Base-by-base conservation (phyloP, 2,888 invertebrate species). In the Lepetodrilus schrolli region DNA sequence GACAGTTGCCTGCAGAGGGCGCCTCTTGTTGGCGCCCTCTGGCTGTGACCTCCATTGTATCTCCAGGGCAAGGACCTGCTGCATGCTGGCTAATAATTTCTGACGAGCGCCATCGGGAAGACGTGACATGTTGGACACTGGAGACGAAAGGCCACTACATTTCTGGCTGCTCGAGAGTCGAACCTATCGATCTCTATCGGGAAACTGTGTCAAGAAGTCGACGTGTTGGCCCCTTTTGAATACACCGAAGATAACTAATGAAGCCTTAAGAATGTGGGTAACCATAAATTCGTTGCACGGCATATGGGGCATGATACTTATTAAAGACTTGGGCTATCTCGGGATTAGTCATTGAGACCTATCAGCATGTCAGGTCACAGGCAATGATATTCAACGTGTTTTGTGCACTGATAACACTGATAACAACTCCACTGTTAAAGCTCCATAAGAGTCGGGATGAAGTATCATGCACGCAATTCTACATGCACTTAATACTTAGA, bases 41-140 rank as follows among this genome's bases (percentile, higher is more conserved):
- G 30, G 58, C n/a, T 17, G n/a, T 34, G 58, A 58, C 58, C 34
- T 58, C 34, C 10, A 58, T 58, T 58, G 34, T 58, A 34, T n/a
- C 58, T 34, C 5, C 30, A 34, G 17, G n/a, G 30, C 58, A n/a
- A 34, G 34, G 34, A 58, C 26, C 34, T 58, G 34, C 21, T 58
- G 10, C 34, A 58, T 58, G 34, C 34, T 34, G 58, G 58, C 20
- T 58, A 21, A 34, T 58, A 58, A 21, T 58, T 58, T 58, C 34
- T 7, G 7, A 7, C 58, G 34, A 58, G 58, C 2, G 13, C 17
- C 30, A 17, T 13, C 58, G n/a, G 34, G 58, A 58, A 13, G 23
- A 51, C 26, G 26, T 51, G 17, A 50, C 50, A 50, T 50, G 50
- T 21, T 23, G 23, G 8, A 43, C n/a, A 17, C 13, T 17, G 43